A percentile compares a stretch with the other conserved stretches of the same genome.
Conservation (phyloP, 2,888 invertebrate species). For the Eremobia ochroleuca region DNA sequence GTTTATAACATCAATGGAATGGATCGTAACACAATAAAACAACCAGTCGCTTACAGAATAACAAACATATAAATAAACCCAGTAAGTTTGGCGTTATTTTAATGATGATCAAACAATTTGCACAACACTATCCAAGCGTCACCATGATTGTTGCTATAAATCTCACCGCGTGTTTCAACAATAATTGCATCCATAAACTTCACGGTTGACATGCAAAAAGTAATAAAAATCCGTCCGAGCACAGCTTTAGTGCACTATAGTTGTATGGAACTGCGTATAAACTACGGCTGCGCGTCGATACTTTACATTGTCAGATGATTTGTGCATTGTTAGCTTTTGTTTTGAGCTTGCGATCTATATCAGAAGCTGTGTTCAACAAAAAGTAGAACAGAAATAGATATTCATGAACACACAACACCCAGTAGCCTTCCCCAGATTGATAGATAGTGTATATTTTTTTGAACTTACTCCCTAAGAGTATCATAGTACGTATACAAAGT, state of each 20-base stretch:
- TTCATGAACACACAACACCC: conserved; percentile 8
- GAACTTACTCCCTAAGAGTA: background rate
- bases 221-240: conserved; percentile 80
- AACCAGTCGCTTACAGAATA: conserved; percentile 13
- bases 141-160: conserved; percentile 76
- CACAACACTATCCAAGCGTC: conserved; percentile 61
- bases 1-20: conserved; percentile 27
- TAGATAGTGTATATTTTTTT: background rate
- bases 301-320: conserved; percentile 69
- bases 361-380: conserved; percentile 29
- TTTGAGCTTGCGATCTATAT: conserved; percentile 49
- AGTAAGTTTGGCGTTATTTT: conserved; percentile 55
- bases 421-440: background rate
- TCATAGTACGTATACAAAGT: background rate
- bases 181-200: conserved; percentile 86
- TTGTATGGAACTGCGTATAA: conserved; percentile 70
- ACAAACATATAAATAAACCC: conserved; percentile 49
- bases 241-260: conserved; percentile 70
- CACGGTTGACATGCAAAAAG: conserved; percentile 84
- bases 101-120: conserved; percentile 67
- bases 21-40: conserved; percentile 29
- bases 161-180: conserved; percentile 77
- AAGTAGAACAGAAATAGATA: conserved; percentile 18
- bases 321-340: conserved; percentile 66
- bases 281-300: conserved; percentile 62